Conservation (phyloP, 1,140 invertebrate genomes). For the Brachionus calyciflorus region DNA sequence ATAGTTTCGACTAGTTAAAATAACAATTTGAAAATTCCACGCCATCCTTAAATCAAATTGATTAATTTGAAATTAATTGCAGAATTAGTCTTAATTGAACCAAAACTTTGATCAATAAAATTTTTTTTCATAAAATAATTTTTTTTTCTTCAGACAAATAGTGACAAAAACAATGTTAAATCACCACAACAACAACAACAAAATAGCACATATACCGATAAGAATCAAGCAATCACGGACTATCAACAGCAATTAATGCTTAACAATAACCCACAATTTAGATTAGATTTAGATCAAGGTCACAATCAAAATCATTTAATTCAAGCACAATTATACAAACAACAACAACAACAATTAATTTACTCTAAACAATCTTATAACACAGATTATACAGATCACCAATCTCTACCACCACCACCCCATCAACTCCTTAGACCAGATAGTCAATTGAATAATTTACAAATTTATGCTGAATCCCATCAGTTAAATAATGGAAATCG, state of each 20-base stretch:
- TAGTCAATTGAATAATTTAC: not conserved
- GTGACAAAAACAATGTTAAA: no score
- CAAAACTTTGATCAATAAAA: no score
- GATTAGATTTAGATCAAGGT: no score
- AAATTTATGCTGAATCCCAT: slow-evolving; percentile 29
- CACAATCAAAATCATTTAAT: not conserved
- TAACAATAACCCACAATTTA: no score
- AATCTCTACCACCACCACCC: not conserved
- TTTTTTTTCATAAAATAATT: no score
- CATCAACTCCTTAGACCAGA: not conserved
- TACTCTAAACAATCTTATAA: not conserved
- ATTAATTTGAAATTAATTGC: no score
- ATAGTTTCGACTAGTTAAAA: no score
- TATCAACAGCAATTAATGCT: not conserved
- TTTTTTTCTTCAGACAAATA: no score
- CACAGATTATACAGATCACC: not conserved
- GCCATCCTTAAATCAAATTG: no score
- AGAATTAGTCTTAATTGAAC: no score
- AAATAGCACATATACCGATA: no score
- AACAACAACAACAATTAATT: not conserved
- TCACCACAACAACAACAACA: not conserved
- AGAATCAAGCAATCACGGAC: not conserved
- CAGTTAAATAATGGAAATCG: not conserved
- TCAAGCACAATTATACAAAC: not conserved
- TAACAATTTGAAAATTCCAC: no score